A percentile compares a stretch with the other conserved stretches of the same genome.
These are phyloP conservation scores for Phymatocera aterrima DNA, from an alignment of 2,888 invertebrate species.

Conservation along the genomic window DNA sequence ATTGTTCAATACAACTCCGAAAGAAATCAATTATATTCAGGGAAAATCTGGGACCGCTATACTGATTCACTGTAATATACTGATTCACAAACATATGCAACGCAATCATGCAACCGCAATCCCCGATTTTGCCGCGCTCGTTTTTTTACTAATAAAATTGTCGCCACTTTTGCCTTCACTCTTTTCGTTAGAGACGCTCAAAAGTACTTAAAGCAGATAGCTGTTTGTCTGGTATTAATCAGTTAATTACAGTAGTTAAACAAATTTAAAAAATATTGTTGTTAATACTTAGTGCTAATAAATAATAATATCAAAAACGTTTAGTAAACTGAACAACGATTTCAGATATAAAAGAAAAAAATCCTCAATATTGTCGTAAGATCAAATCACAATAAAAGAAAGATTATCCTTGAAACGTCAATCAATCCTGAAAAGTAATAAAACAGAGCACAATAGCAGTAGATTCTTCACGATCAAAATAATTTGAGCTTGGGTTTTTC, in stretches of 20 bases:
- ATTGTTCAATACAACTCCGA: too few relatives aligned
- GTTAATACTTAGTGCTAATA: constrained; percentile 30
- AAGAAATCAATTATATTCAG: too few relatives aligned
- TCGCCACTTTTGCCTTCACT: too few relatives aligned
- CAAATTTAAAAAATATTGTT: constrained; percentile 6
- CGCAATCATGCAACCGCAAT: too few relatives aligned
- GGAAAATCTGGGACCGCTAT: too few relatives aligned
- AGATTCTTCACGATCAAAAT: constrained; percentile 15
- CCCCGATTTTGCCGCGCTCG: too few relatives aligned
- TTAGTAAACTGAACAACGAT: not conserved
- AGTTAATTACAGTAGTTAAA: constrained; percentile 42
- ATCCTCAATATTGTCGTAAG: not conserved
- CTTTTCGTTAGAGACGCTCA: too few relatives aligned
- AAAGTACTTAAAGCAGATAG: constrained; percentile 22
- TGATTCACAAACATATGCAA: too few relatives aligned
- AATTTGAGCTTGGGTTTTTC: not conserved
- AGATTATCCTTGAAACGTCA: not conserved
- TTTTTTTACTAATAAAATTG: too few relatives aligned
- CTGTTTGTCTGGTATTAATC: constrained; percentile 43
- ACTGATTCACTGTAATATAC: too few relatives aligned
- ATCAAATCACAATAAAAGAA: not conserved
- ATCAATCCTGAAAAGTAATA: not conserved
- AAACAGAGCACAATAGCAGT: too few relatives aligned
- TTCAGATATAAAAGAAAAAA: not conserved
- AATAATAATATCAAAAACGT: constrained; percentile 32